Evolutionary conservation across 1,140 invertebrate species (phyloP), one percentile per base, ranked within the genome.

Genomic region (Zaprionus camerounensis): DNA sequence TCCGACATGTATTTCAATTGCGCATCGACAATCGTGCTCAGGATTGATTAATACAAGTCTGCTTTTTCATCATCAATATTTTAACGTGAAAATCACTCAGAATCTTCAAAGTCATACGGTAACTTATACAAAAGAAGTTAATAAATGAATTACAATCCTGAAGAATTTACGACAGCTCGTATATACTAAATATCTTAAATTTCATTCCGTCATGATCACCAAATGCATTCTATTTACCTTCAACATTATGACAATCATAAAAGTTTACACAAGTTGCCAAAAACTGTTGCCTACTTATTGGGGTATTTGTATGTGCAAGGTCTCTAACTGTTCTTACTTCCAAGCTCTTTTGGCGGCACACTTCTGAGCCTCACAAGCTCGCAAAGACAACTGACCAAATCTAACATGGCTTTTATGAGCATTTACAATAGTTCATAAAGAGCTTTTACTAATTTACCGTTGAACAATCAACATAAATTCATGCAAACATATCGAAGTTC

Each of bases 391-490:
- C 72, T 70, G 31, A 62, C 41, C 64, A 77, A 83, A 83, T 83
- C 81, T 70, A 57, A 57, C n/a, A n/a, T n/a, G 26, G 3, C n/a
- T 28, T 71, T 59, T 59, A 65, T 44, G 31, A 22, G n/a, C 67
- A 56, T 71, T 56, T 76, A 61, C 64, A 36, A 38, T n/a, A 46
- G 24, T 20, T 2, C 26, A 41, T 26, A 56, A 26, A 44, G 38
- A 11, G 9, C 41, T 13, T 64, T 62, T 49, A 24, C 34, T 53
- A 68, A 76, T 76, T 56, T 80, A 41, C 65, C 64, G 26, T n/a
- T 49, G 38, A 53, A 67, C 69, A 84, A 80, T 77, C 28, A 62
- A 56, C 80, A 82, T 82, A 82, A 82, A 86, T 71, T 87, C 58
- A 66, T 68, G 68, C 31, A 15, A 63, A 67, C 66, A 49, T 66